These are phyloP conservation scores for Pica pica DNA, from an alignment of 2,113 vertebrate genomes.

Conservation along the genomic window DNA sequence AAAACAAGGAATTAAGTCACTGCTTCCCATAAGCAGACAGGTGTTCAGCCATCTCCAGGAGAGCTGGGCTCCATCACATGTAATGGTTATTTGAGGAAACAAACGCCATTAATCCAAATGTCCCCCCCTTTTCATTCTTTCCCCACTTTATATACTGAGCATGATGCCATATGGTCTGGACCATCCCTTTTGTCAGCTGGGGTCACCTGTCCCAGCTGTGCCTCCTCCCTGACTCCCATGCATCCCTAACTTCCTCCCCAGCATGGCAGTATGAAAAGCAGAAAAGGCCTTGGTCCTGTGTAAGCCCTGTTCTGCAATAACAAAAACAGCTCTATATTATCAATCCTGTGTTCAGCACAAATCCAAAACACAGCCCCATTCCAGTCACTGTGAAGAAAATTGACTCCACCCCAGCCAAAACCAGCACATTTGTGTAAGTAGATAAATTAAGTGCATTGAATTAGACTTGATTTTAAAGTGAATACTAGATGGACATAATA, in stretches of 20 bases:
- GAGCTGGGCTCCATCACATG: background rate
- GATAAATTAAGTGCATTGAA: background rate
- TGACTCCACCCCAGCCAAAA: background rate
- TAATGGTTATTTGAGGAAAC: background rate
- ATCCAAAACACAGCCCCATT: background rate
- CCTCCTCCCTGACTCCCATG: background rate
- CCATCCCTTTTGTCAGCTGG: background rate
- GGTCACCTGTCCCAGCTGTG: background rate
- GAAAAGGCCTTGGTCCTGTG: background rate
- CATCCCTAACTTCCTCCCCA: background rate
- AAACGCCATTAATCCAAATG: background rate
- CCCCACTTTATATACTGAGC: background rate
- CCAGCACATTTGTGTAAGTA: background rate
- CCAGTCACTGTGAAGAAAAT: background rate
- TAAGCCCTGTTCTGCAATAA: background rate
- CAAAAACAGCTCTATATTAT: background rate
- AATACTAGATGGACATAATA: background rate
- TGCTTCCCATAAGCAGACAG: background rate
- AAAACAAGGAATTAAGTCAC: background rate
- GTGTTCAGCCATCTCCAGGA: background rate
- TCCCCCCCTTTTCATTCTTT: background rate
- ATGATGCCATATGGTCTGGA: background rate
- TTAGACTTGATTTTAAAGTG: background rate
- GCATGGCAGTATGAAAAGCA: accelerated
- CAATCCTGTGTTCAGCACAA: background rate